phyloP scores from a whole-genome alignment of 2,113 vertebrate genomes.

The Colistium nudipinnis region DNA sequence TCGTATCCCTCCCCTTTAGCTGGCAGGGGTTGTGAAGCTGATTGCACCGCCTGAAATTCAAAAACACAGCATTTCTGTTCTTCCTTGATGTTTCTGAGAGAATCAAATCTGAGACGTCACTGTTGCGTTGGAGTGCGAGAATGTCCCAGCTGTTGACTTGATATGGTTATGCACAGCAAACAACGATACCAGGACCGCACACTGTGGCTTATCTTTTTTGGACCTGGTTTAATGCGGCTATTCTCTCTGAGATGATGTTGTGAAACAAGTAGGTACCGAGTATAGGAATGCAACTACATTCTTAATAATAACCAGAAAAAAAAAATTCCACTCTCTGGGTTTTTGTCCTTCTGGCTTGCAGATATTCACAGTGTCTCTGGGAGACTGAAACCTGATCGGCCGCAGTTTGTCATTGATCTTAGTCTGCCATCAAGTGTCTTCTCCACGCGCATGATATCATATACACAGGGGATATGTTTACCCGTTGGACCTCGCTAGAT shows the following conservation, averaged over 20 bases:
- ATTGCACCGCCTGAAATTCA: slow-evolving; percentile 37
- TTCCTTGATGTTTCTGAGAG: slow-evolving; percentile 18
- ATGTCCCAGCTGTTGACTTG: slow-evolving; percentile 74
- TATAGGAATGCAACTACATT: slow-evolving; percentile 6
- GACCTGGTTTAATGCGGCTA: background rate
- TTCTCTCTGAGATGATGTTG: slow-evolving; percentile 12
- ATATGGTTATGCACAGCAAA: slow-evolving; percentile 63
- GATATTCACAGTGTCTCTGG: slow-evolving; percentile 19
- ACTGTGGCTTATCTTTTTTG: slow-evolving; percentile 52
- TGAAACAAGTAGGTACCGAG: background rate
- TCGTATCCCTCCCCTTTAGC: slow-evolving; percentile 27
- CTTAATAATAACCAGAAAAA: background rate
- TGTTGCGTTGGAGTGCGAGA: slow-evolving; percentile 72
- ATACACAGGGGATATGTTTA: slow-evolving; percentile 22
- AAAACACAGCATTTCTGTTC: slow-evolving; percentile 39
- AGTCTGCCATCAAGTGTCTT: slow-evolving; percentile 33
- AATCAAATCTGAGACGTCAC: too few species aligned
- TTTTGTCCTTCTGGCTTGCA: background rate
- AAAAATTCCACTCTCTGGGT: background rate
- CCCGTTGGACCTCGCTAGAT: background rate
- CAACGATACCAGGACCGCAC: slow-evolving; percentile 21
- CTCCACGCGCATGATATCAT: slow-evolving; percentile 47
- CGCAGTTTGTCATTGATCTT: slow-evolving; percentile 42
- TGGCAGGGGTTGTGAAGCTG: slow-evolving; percentile 54
- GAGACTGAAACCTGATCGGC: slow-evolving; percentile 48